phyloP scores from a whole-genome alignment of 2,113 vertebrate species.

The Bufo bufo region DNA sequence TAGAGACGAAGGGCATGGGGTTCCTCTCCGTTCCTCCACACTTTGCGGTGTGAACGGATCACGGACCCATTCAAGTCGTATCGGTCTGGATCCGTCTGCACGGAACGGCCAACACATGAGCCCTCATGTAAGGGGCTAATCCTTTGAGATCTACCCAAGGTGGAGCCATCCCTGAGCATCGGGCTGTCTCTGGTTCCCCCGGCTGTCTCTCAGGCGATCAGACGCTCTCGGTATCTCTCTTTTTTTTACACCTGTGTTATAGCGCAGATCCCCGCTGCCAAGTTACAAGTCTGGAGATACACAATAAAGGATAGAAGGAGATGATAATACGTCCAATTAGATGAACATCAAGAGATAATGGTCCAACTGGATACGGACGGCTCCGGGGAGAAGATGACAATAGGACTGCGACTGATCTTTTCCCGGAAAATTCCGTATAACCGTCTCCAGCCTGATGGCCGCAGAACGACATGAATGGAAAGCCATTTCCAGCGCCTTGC shows the following conservation, averaged over 20 bases:
- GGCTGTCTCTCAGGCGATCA: neutral
- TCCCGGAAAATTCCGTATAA: constrained; percentile 19
- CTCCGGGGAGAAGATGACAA: constrained; percentile 27
- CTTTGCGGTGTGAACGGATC: too few relatives aligned
- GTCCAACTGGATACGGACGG: neutral
- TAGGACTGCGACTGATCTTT: constrained; percentile 20
- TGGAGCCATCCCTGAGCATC: neutral
- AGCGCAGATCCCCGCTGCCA: neutral
- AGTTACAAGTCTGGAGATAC: constrained; percentile 19
- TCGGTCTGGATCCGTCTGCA: too few relatives aligned
- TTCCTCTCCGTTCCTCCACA: too few relatives aligned
- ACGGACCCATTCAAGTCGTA: too few relatives aligned
- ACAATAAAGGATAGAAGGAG: constrained; percentile 3
- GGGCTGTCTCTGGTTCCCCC: neutral
- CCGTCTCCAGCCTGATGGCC: constrained; percentile 12
- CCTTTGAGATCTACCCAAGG: neutral
- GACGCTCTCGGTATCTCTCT: neutral
- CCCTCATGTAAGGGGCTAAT: neutral
- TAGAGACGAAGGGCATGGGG: too few relatives aligned
- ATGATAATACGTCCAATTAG: constrained; percentile 48
- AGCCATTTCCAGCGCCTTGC: constrained; percentile 8
- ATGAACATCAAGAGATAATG: constrained; percentile 45
- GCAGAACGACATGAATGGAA: constrained; percentile 6
- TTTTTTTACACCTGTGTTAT: neutral
- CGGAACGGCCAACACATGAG: too few relatives aligned